These are phyloP conservation scores for Sciurus carolinensis DNA, from an alignment of 2,797 vertebrate genomes.

Conservation along the genomic window DNA sequence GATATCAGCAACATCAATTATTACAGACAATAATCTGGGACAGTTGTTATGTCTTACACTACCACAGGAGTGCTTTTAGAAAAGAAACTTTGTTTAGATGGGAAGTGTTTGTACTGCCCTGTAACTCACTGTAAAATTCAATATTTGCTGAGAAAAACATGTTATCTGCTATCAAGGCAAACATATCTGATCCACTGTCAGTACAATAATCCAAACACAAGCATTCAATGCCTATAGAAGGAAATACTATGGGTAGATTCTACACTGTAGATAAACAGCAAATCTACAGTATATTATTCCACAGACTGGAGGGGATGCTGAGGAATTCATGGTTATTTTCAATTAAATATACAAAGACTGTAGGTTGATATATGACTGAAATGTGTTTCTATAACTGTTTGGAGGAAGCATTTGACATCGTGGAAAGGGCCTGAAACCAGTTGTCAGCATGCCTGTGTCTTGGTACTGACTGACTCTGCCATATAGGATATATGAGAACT, in stretches of 20 bases:
- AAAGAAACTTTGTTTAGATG: slow-evolving; percentile 28
- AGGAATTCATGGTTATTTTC: not conserved
- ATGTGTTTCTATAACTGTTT: slow-evolving; percentile 7
- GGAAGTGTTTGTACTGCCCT: not conserved
- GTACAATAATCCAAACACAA: not conserved
- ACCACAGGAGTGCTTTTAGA: not conserved
- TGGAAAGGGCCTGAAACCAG: not conserved
- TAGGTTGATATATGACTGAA: not conserved
- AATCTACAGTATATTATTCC: not conserved
- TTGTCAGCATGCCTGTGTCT: slow-evolving; percentile 20
- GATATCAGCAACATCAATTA: not conserved
- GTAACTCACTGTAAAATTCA: slow-evolving; percentile 12
- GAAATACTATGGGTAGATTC: not conserved
- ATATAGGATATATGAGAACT: not conserved
- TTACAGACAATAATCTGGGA: not conserved
- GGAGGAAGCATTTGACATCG: not conserved
- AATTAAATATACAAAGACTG: not conserved
- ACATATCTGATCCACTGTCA: not conserved
- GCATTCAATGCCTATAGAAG: slow-evolving; percentile 8
- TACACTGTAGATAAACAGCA: not conserved
- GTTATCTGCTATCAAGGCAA: slow-evolving; percentile 15
- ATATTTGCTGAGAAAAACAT: slow-evolving; percentile 25
- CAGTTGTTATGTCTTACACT: slow-evolving; percentile 3
- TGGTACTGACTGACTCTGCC: not conserved
- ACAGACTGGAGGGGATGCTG: not conserved